These are phyloP conservation scores for Hydrolagus colliei DNA, from an alignment of 2,797 vertebrate species.

Conservation along the genomic window DNA sequence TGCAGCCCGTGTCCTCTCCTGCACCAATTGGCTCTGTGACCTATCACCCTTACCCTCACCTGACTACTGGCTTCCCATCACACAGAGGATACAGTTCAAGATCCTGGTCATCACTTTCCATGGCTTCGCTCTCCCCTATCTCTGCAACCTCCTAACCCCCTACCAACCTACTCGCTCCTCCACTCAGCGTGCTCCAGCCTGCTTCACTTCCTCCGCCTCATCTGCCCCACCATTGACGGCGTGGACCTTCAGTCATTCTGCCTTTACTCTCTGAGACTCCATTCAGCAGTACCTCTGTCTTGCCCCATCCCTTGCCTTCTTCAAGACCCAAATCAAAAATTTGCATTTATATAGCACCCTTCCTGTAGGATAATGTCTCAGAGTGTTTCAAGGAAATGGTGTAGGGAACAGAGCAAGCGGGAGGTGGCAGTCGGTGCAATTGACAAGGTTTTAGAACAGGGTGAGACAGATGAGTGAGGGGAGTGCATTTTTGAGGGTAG, in stretches of 20 bases:
- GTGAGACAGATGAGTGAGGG: too few relatives aligned
- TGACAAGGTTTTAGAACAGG: too few relatives aligned
- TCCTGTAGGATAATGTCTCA: too few relatives aligned
- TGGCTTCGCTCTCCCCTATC: background rate
- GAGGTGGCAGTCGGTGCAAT: too few relatives aligned
- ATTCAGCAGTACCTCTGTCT: background rate
- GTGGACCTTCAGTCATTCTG: background rate
- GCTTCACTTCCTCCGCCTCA: background rate
- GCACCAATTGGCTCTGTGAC: background rate
- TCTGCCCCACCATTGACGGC: background rate
- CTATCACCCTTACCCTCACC: background rate
- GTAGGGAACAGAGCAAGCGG: too few relatives aligned
- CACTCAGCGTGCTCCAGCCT: background rate
- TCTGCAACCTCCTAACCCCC: background rate
- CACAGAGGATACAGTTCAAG: background rate
- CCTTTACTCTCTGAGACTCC: background rate
- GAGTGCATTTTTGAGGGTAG: too few relatives aligned
- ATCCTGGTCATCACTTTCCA: background rate
- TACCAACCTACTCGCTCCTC: background rate
- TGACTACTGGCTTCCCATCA: background rate
- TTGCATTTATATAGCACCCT: too few relatives aligned
- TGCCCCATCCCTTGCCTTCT: background rate
- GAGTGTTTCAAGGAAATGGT: too few relatives aligned
- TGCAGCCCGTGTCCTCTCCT: background rate
- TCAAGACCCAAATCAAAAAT: too few relatives aligned